Conservation (phyloP, 2,113 vertebrate species). For the Labeo catla region DNA sequence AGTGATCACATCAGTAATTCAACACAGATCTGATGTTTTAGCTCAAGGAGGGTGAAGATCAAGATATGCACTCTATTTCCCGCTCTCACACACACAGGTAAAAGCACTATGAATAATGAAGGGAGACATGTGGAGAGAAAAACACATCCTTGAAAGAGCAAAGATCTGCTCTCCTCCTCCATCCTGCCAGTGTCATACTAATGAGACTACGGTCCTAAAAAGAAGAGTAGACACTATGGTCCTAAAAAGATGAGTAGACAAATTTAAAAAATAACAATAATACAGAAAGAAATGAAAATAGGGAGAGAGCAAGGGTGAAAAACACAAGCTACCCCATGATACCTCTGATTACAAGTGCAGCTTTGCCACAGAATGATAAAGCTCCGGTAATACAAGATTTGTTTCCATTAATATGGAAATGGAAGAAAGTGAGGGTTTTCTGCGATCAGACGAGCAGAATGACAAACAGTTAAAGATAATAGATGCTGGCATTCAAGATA, state of each 20-base stretch:
- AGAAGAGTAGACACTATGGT: background rate
- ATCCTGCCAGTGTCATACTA: conserved; percentile 49
- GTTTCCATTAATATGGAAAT: conserved; percentile 58
- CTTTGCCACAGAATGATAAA: conserved; percentile 29
- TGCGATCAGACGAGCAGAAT: conserved; percentile 50
- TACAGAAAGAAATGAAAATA: conserved; percentile 13
- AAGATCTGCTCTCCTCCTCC: conserved; percentile 43
- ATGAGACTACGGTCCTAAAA: conserved; percentile 34
- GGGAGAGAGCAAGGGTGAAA: conserved; percentile 3
- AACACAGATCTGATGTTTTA: conserved; percentile 30
- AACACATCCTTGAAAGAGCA: conserved; percentile 48
- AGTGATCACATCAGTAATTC: conserved; percentile 19
- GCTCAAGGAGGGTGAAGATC: conserved; percentile 34
- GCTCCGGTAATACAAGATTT: conserved; percentile 35
- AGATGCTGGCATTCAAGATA: conserved; percentile 55
- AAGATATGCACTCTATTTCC: background rate
- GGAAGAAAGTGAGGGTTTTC: conserved; percentile 49
- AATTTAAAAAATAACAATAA: background rate
- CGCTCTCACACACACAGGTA: background rate
- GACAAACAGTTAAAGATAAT: conserved; percentile 54
- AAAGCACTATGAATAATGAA: conserved; percentile 49
- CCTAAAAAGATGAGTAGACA: background rate
- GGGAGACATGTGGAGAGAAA: conserved; percentile 33
- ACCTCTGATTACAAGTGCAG: conserved; percentile 39
- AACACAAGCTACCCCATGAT: conserved; percentile 41